phyloP scores from a whole-genome alignment of 1,140 invertebrate species.

The Pogonus chalceus region DNA sequence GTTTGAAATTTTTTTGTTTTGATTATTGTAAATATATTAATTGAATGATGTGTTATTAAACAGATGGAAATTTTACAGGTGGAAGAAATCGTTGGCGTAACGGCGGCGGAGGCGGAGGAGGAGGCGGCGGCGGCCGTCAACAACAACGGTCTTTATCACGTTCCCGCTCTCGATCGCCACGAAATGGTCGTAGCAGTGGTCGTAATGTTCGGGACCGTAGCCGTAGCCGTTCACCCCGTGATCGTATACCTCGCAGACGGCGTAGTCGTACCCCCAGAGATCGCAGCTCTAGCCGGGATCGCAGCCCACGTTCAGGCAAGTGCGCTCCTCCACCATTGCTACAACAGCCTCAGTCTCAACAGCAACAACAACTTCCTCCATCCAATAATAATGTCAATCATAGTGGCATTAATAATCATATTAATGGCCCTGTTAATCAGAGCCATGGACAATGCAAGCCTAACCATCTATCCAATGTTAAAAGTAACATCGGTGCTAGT shows the following conservation, averaged over 20 bases:
- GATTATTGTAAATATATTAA: background rate
- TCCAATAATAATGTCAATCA: background rate
- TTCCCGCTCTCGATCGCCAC: background rate
- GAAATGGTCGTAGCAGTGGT: background rate
- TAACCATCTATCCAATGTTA: no score
- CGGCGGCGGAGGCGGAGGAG: constrained; percentile 19
- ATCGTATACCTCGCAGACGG: constrained; percentile 16
- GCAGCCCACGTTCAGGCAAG: background rate
- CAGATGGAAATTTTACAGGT: constrained; percentile 20
- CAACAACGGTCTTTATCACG: background rate
- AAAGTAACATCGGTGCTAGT: no score
- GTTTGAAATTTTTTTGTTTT: background rate
- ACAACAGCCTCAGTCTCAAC: background rate
- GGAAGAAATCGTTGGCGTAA: constrained; percentile 37
- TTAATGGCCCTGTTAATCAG: background rate
- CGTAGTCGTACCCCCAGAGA: constrained; percentile 30
- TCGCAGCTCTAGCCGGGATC: background rate
- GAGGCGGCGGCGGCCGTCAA: background rate
- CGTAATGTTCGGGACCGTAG: constrained; percentile 34
- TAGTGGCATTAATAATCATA: background rate
- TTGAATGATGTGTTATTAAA: background rate
- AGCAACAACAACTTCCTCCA: background rate
- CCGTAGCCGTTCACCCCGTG: background rate
- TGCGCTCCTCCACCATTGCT: constrained; percentile 1
- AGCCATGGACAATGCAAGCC: background rate